phyloP scores from a whole-genome alignment of 2,797 vertebrate genomes.

The Schizopygopsis pylzovi region DNA sequence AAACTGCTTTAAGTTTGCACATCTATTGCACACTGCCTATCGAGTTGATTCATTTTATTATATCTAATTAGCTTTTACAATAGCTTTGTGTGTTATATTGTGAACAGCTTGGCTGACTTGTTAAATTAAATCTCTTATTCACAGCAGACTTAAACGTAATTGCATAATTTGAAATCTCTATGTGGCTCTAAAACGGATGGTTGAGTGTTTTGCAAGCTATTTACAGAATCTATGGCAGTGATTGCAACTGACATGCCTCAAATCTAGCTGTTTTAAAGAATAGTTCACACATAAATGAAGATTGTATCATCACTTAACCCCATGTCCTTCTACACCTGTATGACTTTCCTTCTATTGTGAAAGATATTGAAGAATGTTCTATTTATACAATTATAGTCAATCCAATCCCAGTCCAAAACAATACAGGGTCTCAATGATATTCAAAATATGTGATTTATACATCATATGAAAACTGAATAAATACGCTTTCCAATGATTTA shows the following conservation, averaged over 20 bases:
- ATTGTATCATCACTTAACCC: neutral
- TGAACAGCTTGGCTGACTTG: neutral
- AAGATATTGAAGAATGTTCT: neutral
- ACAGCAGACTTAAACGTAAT: neutral
- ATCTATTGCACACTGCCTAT: neutral
- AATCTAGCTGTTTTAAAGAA: neutral
- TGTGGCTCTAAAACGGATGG: neutral
- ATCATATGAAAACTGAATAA: too few species aligned
- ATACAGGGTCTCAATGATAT: neutral
- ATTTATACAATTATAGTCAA: neutral
- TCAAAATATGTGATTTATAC: neutral
- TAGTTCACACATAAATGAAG: neutral
- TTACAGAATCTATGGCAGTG: neutral
- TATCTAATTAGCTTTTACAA: neutral
- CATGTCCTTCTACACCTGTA: neutral
- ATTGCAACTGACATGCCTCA: neutral
- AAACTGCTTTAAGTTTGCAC: neutral
- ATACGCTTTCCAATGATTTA: too few species aligned
- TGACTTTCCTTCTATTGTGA: neutral
- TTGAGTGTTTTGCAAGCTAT: neutral
- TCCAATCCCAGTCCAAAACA: neutral
- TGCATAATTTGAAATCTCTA: neutral
- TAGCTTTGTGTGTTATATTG: neutral
- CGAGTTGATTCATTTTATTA: conserved; percentile 19
- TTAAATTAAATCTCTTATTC: conserved; percentile 17